Percentiles rank a stretch among this genome's conserved stretches.
These are phyloP conservation scores for Reticulitermes lucifugus DNA, from an alignment of 2,888 invertebrate genomes.

Conservation along the genomic window DNA sequence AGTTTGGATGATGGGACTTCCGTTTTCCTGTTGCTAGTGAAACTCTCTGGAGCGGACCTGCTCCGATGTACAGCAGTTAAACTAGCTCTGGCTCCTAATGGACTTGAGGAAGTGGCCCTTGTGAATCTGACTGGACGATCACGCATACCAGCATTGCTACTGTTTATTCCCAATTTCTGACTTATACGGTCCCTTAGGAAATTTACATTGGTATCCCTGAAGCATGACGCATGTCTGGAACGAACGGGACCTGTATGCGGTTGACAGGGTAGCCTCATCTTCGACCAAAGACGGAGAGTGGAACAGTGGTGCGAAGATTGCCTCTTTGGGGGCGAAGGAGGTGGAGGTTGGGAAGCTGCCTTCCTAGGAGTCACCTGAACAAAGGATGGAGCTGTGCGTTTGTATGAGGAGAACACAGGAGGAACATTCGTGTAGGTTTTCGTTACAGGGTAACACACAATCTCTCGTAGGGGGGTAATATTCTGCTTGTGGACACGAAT, in stretches of 20 bases:
- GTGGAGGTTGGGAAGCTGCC: constrained; percentile 57
- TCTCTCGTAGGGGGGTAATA: constrained; percentile 67
- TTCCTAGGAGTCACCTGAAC: constrained; percentile 58
- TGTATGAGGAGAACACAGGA: constrained; percentile 70
- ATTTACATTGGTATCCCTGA: constrained; percentile 69
- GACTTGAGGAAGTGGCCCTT: constrained; percentile 55
- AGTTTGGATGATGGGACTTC: constrained; percentile 7
- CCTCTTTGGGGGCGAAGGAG: constrained; percentile 76
- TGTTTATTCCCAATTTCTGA: constrained; percentile 65
- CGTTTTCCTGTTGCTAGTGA: background rate
- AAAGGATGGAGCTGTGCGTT: constrained; percentile 70
- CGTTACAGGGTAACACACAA: constrained; percentile 71
- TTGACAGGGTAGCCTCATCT: constrained; percentile 61
- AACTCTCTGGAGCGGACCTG: constrained; percentile 33
- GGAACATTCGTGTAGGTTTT: constrained; percentile 58
- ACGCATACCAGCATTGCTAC: constrained; percentile 44
- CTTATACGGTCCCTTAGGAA: constrained; percentile 73
- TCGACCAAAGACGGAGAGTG: constrained; percentile 74
- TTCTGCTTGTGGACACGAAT: constrained; percentile 80
- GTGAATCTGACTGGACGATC: constrained; percentile 32
- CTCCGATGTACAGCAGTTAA: constrained; percentile 1
- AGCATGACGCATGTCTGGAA: constrained; percentile 67
- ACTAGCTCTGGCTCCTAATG: constrained; percentile 51
- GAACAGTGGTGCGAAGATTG: constrained; percentile 80
- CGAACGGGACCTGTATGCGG: constrained; percentile 54